Evolutionary conservation across 1,140 invertebrate genomes (phyloP).

Genomic region (Pogonomyrmex barbatus): DNA sequence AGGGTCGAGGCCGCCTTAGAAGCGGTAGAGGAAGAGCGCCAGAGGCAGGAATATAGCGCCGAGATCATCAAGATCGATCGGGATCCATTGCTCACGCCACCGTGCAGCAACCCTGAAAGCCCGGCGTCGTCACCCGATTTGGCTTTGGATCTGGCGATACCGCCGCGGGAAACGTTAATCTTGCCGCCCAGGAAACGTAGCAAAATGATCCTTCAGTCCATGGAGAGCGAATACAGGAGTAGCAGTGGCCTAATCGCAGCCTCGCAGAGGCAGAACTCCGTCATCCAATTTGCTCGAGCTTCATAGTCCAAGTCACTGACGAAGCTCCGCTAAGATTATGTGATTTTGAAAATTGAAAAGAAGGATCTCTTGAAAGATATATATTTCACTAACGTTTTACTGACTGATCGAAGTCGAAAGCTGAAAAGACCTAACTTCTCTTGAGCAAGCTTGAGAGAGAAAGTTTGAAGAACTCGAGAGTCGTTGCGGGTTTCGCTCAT

Average conservation of each 20-base stretch:
- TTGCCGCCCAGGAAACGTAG: constrained; percentile 91
- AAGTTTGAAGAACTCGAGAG: not conserved
- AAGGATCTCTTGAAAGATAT: not conserved
- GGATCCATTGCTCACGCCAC: constrained; percentile 88
- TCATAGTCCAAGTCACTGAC: constrained; percentile 83
- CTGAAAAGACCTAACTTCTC: not conserved
- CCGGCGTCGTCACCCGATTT: constrained; percentile 87
- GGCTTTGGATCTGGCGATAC: constrained; percentile 86
- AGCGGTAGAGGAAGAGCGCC: constrained; percentile 85
- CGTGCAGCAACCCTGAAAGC: constrained; percentile 88
- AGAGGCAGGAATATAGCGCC: constrained; percentile 61
- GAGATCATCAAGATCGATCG: constrained; percentile 71
- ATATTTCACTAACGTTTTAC: not conserved
- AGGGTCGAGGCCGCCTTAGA: constrained; percentile 90
- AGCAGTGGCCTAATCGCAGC: constrained; percentile 78
- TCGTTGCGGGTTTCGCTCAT: not conserved
- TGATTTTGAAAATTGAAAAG: not conserved
- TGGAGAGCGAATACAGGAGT: constrained; percentile 86
- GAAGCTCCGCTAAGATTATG: not conserved
- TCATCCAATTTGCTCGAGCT: constrained; percentile 93
- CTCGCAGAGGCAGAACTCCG: constrained; percentile 90
- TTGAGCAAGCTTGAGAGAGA: not conserved
- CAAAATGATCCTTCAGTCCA: constrained; percentile 91
- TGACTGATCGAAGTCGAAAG: not conserved
- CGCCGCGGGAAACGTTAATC: constrained; percentile 88